Base-by-base conservation (phyloP, 1,140 invertebrate genomes). In the Philaenus spumarius region DNA sequence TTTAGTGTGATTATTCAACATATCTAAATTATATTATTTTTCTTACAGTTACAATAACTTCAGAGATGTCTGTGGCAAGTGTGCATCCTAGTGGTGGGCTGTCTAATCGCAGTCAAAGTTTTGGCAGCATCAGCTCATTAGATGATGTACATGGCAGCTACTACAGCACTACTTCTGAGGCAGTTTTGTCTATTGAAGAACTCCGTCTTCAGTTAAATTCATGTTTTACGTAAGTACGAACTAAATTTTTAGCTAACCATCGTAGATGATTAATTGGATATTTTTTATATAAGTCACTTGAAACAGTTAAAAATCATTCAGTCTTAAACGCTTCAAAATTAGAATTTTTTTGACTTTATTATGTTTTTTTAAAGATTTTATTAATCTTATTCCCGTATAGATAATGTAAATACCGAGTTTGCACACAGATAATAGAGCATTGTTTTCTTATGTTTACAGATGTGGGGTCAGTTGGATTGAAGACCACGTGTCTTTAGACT, bases 381-480 rank as follows among this genome's bases (percentile, higher is more conserved):
- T n/a, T 7, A 9, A n/a, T 37, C 35, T 9, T 7, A 37, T 37
- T 37, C 7, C 7, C 35, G 7, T 9, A n/a, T 37, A 37, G n/a
- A n/a, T n/a, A n/a, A n/a, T n/a, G n/a, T n/a, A n/a, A n/a, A n/a
- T n/a, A n/a, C n/a, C n/a, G n/a, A n/a, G n/a, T n/a, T n/a, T n/a
- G n/a, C n/a, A n/a, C n/a, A n/a, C n/a, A 7, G 7, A n/a, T 37
- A 37, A n/a, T 37, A 37, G 35, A 9, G 7, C 35, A 37, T 9
- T 9, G 7, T 7, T 47, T 37, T 51, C 59, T 52, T 45, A 51
- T 60, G 19, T 45, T 61, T 72, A 20, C 70, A 85, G 83, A 67
- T 92, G 89, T 73, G 87, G 88, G 20, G 86, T 90, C 2, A 86
- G 83, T 64, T 92, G 89, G 89, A 80, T 78, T 62, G 84, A 90